Evolutionary conservation across 1,140 invertebrate genomes (phyloP).

Genomic region (Conopomorpha cramerella): DNA sequence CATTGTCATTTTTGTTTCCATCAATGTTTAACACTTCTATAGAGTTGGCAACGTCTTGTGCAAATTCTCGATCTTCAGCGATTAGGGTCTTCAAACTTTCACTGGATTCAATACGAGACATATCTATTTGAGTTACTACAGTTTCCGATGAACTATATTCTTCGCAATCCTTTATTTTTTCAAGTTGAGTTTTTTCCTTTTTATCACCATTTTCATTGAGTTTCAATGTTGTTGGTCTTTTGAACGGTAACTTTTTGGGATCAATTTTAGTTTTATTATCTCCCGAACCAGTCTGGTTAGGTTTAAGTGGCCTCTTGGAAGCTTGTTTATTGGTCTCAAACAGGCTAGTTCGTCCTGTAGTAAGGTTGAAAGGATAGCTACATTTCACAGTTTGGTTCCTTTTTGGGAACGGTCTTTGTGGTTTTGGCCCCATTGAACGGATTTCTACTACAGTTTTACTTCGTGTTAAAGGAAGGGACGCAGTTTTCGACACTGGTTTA

Average conservation of each 20-base stretch:
- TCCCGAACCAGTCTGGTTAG: slow-evolving; percentile 29
- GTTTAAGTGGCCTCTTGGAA: no score
- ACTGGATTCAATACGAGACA: slow-evolving; percentile 50
- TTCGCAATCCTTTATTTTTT: slow-evolving; percentile 32
- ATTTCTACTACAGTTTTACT: slow-evolving; percentile 65
- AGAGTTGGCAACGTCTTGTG: slow-evolving; percentile 64
- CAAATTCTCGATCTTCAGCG: slow-evolving; percentile 38
- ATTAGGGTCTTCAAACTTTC: slow-evolving; percentile 56
- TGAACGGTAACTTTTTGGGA: slow-evolving; percentile 23
- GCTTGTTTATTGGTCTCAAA: slow-evolving; percentile 41
- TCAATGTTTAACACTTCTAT: slow-evolving; percentile 57
- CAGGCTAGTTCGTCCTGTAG: slow-evolving; percentile 45
- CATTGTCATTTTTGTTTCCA: slow-evolving; percentile 55
- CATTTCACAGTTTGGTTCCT: slow-evolving; percentile 39
- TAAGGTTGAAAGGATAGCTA: slow-evolving; percentile 57
- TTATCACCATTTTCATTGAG: slow-evolving; percentile 28
- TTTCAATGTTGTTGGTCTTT: slow-evolving; percentile 29
- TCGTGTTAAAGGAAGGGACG: slow-evolving; percentile 36
- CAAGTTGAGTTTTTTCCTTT: slow-evolving; percentile 17
- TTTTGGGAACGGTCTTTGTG: slow-evolving; percentile 24
- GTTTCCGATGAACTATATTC: slow-evolving; percentile 60
- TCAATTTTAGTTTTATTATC: slow-evolving; percentile 25
- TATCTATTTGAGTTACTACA: slow-evolving; percentile 53
- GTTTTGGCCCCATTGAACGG: slow-evolving; percentile 20
- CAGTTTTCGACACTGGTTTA: slow-evolving; percentile 23